A percentile compares a stretch with the other conserved stretches of the same genome.
Conservation (phyloP, 2,113 vertebrate genomes). For the Panurus biarmicus region DNA sequence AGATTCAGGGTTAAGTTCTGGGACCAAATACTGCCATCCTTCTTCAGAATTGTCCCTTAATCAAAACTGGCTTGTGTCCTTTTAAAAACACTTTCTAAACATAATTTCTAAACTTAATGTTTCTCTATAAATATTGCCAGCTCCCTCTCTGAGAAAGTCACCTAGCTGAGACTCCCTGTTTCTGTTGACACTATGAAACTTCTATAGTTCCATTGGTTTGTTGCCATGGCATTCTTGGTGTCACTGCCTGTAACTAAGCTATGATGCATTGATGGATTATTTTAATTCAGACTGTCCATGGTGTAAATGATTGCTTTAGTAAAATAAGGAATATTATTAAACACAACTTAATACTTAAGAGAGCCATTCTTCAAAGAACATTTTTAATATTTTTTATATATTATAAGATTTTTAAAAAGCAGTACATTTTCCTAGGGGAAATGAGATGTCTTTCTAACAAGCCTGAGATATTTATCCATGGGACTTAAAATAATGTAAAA, state of each 20-base stretch:
- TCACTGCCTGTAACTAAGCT: slow-evolving; percentile 9
- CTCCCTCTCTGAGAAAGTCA: background rate
- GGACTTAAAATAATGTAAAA: background rate
- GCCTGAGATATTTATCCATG: background rate
- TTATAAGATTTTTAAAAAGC: background rate
- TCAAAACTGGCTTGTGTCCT: background rate
- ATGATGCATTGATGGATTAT: slow-evolving; percentile 40
- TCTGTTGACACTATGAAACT: background rate
- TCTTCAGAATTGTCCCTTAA: background rate
- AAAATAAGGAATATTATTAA: slow-evolving; percentile 8
- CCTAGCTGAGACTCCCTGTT: background rate
- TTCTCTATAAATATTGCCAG: background rate
- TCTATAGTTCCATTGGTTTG: background rate
- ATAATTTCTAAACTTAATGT: background rate
- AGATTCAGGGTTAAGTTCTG: background rate
- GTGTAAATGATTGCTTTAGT: slow-evolving; percentile 27
- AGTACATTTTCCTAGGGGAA: background rate
- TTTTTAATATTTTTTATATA: background rate
- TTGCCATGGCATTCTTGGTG: background rate
- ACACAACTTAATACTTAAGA: background rate
- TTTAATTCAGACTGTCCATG: slow-evolving; percentile 42
- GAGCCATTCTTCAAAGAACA: background rate
- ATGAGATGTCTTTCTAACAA: background rate
- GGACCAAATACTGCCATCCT: background rate
- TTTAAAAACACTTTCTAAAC: slow-evolving; percentile 1